These are phyloP conservation scores for Nothocercus julius DNA, from an alignment of 2,113 vertebrate species.

Conservation along the genomic window DNA sequence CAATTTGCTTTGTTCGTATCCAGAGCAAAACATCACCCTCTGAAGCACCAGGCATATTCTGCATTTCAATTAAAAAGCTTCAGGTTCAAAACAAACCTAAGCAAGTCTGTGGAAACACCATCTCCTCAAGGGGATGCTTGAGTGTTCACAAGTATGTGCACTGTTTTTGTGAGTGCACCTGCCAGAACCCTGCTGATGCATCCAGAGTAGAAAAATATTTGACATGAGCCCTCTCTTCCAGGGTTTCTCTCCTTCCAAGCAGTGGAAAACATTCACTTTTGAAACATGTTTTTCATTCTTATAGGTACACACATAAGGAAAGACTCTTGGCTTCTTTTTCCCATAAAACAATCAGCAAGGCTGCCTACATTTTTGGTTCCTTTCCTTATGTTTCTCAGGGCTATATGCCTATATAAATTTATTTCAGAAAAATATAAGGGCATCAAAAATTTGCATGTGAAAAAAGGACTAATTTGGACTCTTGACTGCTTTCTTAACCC, in stretches of 20 bases:
- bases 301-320: background rate
- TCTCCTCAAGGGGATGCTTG: background rate
- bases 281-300: background rate
- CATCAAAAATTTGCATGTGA: background rate
- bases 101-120: constrained; percentile 41
- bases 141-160: constrained; percentile 4
- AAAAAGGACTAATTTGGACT: background rate
- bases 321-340: background rate
- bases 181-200: constrained; percentile 54
- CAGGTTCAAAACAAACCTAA: constrained; percentile 42
- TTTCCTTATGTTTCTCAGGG: background rate
- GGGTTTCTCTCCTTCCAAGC: background rate
- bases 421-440: background rate
- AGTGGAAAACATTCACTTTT: background rate
- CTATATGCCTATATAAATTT: background rate
- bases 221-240: background rate
- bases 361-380: background rate
- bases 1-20: background rate
- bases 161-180: constrained; percentile 35
- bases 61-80: constrained; percentile 22
- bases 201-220: constrained; percentile 33
- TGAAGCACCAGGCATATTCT: background rate
- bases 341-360: background rate
- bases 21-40: background rate
- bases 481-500: background rate